A percentile compares a stretch with the other conserved stretches of the same genome.
Conservation (phyloP, 2,888 invertebrate genomes). For the Napeogenes inachia region DNA sequence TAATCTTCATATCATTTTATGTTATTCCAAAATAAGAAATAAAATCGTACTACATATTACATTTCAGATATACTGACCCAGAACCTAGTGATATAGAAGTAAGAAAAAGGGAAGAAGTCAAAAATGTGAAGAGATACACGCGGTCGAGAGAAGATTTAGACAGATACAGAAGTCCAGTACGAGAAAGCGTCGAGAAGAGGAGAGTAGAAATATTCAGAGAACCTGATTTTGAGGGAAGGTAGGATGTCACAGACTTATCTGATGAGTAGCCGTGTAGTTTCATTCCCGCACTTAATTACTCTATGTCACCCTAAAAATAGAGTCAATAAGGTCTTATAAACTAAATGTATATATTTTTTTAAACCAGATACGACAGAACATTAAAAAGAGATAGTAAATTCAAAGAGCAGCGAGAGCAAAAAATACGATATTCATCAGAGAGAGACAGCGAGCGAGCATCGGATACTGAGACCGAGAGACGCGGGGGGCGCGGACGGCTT, state of each 20-base stretch:
- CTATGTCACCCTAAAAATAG: background rate
- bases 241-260: conserved; percentile 16
- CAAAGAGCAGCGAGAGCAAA: conserved; percentile 56
- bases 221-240: conserved; percentile 50
- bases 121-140: conserved; percentile 49
- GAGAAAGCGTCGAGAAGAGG: conserved; percentile 51
- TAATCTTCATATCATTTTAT: background rate
- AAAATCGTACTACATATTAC: conserved; percentile 1
- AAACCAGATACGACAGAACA: conserved; percentile 50
- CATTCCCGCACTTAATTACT: no score
- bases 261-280: background rate
- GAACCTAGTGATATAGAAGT: conserved; percentile 66
- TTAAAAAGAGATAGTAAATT: conserved; percentile 54
- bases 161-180: conserved; percentile 47
- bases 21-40: background rate
- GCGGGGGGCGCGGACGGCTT: conserved; percentile 56
- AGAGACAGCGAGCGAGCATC: conserved; percentile 69
- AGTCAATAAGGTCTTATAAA: conserved; percentile 5
- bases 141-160: conserved; percentile 54
- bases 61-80: conserved; percentile 64
- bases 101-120: conserved; percentile 54
- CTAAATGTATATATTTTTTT: background rate
- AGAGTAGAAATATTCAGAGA: conserved; percentile 45
- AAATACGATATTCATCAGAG: conserved; percentile 78
- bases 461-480: conserved; percentile 55